Percentiles rank a stretch among this genome's conserved stretches.
These are phyloP conservation scores for Myanophis thanlyinensis DNA, from an alignment of 2,113 vertebrate species.

Conservation along the genomic window DNA sequence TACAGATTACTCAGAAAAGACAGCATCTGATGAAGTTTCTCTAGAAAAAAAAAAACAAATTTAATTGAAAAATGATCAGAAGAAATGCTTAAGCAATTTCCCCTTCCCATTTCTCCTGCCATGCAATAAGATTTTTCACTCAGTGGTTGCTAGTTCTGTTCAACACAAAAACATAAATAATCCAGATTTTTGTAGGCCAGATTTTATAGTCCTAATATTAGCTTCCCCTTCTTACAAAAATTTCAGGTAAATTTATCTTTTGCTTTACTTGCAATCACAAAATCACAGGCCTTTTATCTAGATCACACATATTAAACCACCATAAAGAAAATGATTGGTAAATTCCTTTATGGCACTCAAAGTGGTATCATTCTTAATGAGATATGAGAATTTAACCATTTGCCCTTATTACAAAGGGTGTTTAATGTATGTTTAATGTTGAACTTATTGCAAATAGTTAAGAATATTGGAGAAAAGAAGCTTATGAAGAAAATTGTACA, in stretches of 20 bases:
- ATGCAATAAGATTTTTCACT: neutral
- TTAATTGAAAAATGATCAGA: neutral
- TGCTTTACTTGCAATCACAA: neutral
- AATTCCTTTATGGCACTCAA: neutral
- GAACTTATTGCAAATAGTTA: neutral
- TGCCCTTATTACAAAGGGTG: neutral
- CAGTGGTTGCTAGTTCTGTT: neutral
- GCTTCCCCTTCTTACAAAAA: neutral
- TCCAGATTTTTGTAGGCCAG: neutral
- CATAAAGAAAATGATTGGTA: neutral
- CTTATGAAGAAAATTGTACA: slow-evolving; percentile 34
- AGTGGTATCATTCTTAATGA: neutral
- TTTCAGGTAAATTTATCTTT: neutral
- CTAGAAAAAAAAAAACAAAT: neutral
- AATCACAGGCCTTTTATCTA: neutral
- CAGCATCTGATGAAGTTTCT: neutral
- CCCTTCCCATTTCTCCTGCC: neutral
- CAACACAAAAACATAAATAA: neutral
- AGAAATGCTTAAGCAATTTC: neutral
- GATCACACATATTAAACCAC: neutral
- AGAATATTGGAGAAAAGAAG: neutral
- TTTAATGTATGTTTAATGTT: neutral
- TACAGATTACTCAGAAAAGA: neutral
- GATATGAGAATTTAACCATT: neutral
- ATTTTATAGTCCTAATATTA: neutral